Evolutionary conservation across 2,113 vertebrate species (phyloP), one percentile per base, ranked within the genome.

Genomic region (Indri indri): DNA sequence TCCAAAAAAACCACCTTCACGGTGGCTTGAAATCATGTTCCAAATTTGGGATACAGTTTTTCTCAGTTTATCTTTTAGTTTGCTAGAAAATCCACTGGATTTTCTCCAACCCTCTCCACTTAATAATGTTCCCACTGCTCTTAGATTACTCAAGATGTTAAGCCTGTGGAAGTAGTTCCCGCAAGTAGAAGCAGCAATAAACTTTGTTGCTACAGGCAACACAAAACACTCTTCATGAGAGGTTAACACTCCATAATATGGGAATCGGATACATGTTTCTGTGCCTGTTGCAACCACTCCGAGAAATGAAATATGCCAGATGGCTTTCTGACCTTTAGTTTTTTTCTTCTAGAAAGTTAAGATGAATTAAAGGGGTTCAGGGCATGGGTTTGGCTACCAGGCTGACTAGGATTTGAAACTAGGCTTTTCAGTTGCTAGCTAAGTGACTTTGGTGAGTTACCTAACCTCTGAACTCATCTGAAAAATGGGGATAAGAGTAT

Each of bases 201-300:
- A 79, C 40, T 74, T 73, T 50, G n/a, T 95, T 94, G 82, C 86
- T 91, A 91, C 47, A 92, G 70, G 88, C 84, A 96, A 96, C 81
- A 54, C 61, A 95, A 96, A 95, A 70, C 84, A 91, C 37, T 91
- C 59, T 91, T 95, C 70, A 80, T 6, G 30, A 93, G 80, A 95
- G 47, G 71, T 63, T 95, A 97, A 81, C 71, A 70, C 17, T 96
- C 40, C n/a, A 96, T 84, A 90, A 92, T 85, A 92, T 50, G 5
- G 9, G 52, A 81, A 93, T 88, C 25, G 61, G 63, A 94, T 90
- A 52, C 70, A 74, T 85, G 80, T 81, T 95, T 90, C 80, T 84
- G 42, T 77, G 66, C 52, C 54, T 74, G 52, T 92, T 90, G 42
- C 25, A 97, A 86, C 52, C 52, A 96, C 90, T 81, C 70, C 81